Base-by-base conservation (phyloP, 2,113 vertebrate genomes). In the Chlorodrepanis virens region DNA sequence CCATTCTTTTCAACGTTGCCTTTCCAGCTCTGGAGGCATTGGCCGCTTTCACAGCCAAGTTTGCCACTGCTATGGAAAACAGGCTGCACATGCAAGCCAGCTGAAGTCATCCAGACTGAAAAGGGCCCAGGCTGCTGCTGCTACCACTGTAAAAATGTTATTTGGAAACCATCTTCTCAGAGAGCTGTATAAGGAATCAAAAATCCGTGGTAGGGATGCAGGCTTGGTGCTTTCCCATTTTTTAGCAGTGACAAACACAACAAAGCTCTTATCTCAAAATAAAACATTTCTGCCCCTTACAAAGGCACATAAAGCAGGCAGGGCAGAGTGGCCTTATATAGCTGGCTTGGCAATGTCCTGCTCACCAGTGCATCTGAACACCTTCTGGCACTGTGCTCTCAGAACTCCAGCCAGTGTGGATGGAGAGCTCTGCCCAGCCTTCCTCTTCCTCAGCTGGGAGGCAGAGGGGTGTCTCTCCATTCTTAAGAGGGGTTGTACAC, bases 41-140 rank as follows among this genome's bases (percentile, higher is more conserved):
- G 37, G 70, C 92, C 84, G 85, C 82, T 96, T 97, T 98, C 97
- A 77, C 98, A 96, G 98, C 98, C 98, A 98, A 95, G 29, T 97
- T 95, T 97, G 97, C 97, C 97, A 98, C 97, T 16, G 85, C 96
- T 95, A 72, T 97, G 96, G 96, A 97, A 94, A 97, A 96, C 94
- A 93, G 95, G 89, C 90, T 23, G 79, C 95, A 79, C 82, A 74
- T 50, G 92, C 90, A 77, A 92, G 95, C 96, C 97, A 96, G 97
- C 96, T 98, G 97, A 97, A 97, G 96, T 97, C 96, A 97, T 74
- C 11, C 25, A 22, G 59, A 54, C 94, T 39, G 93, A 86, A 67
- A 89, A 96, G 77, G 88, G 87, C 69, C 82, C 42, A 5, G 83
- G 35, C 18, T 60, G 96, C 94, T 84, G 91, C 94, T 92, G 54